A percentile compares a stretch with the other conserved stretches of the same genome.
These are phyloP conservation scores for Condylostylus longicornis DNA, from an alignment of 1,140 invertebrate genomes.

Conservation along the genomic window DNA sequence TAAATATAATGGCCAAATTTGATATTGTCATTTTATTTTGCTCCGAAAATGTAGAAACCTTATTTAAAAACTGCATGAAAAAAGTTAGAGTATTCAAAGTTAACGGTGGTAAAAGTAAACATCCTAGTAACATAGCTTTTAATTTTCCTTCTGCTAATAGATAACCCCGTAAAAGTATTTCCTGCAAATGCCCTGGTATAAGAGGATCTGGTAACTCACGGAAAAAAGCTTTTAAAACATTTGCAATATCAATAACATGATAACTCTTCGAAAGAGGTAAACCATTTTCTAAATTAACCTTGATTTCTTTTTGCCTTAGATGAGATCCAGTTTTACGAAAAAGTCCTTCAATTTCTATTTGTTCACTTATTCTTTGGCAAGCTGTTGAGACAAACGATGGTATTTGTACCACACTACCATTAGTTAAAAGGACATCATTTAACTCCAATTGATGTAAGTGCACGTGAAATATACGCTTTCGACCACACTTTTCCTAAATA, in stretches of 20 bases:
- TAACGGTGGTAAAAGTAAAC: conserved; percentile 45
- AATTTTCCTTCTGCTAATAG: conserved; percentile 32
- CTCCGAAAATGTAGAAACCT: conserved; percentile 42
- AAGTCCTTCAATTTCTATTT: conserved; percentile 58
- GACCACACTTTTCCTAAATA: conserved; percentile 21
- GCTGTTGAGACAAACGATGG: conserved; percentile 59
- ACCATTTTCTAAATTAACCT: conserved; percentile 50
- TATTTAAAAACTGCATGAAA: conserved; percentile 49
- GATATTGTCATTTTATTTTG: conserved; percentile 66
- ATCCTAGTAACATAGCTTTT: conserved; percentile 43
- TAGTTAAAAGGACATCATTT: conserved; percentile 42
- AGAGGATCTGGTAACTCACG: conserved; percentile 65
- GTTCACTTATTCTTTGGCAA: conserved; percentile 45
- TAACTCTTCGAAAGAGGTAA: conserved; percentile 44
- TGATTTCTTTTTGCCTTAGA: conserved; percentile 60
- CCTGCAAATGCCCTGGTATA: conserved; percentile 50
- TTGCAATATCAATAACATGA: conserved; percentile 65
- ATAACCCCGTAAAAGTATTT: conserved; percentile 54
- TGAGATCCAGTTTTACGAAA: conserved; percentile 73
- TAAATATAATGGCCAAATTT: conserved; percentile 65
- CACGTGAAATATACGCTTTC: conserved; percentile 44
- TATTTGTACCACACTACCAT: conserved; percentile 45
- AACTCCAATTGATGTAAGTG: conserved; percentile 41
- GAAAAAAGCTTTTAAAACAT: conserved; percentile 67
- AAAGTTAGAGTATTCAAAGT: conserved; percentile 52